Evolutionary conservation across 2,888 invertebrate genomes (phyloP), one percentile per base, ranked within the genome.

Genomic region (Tiphia femorata): DNA sequence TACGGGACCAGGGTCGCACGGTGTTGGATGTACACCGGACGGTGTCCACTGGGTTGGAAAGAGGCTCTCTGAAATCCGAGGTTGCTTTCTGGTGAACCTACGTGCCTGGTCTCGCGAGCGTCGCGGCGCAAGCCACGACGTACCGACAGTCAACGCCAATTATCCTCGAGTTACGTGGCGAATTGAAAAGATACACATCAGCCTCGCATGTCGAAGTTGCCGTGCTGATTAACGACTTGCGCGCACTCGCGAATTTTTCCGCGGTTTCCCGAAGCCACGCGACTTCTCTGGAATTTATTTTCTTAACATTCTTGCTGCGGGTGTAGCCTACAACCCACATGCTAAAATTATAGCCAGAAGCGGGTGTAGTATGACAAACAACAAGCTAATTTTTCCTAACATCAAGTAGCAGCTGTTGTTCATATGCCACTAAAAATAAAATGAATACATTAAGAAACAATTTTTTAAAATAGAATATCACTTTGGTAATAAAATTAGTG

Each of bases 1-100:
- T 58, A 10, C 42, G 27, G 38, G 51, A 54, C 42, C 59, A 56
- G 21, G 62, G 54, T 79, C 79, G 62, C 79, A 79, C 79, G 79
- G 78, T 78, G 71, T 78, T 76, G 69, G 63, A 71, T 79, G 66
- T 73, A 78, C 49, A 78, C 77, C 76, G 74, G 78, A 76, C 69
- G 61, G 69, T 72, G 75, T 64, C 68, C 73, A 70, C 62, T 75
- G 72, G 70, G 51, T 67, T 68, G 79, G 73, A 79, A 78, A 72
- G 64, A 65, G 59, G 55, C 51, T 55, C 61, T 66, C 58, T 66
- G 47, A 58, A 59, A 60, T 67, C 63, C 48, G 67, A 67, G 66
- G 67, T 69, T 72, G 67, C 56, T 62, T 58, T 63, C 60, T 61
- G 60, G 43, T 63, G 57, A 66, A 58, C 41, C 29, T 19, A n/a